Conservation (phyloP, 2,113 vertebrate genomes). For the Megaleporinus macrocephalus region DNA sequence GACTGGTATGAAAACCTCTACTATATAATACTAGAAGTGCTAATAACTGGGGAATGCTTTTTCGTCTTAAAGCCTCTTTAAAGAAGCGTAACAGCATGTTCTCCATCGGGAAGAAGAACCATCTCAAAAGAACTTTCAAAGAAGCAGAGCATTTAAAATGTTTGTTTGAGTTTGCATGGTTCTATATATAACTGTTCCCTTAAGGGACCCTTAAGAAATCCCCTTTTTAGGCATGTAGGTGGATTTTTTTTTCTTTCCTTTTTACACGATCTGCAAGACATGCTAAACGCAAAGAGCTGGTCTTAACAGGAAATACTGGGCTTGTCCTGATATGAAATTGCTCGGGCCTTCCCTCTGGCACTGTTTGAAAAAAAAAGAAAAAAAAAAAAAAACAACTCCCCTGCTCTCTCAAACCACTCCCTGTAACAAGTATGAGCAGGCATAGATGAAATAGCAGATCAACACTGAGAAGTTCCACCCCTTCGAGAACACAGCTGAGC, state of each 20-base stretch:
- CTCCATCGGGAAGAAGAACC: too few relatives aligned
- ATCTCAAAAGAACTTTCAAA: too few relatives aligned
- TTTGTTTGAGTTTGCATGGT: background rate
- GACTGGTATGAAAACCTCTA: too few relatives aligned
- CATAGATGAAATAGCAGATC: constrained; percentile 51
- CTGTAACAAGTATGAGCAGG: constrained; percentile 74
- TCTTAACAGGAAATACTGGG: constrained; percentile 63
- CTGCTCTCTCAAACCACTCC: constrained; percentile 60
- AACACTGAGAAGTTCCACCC: constrained; percentile 65
- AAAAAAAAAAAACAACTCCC: constrained; percentile 35
- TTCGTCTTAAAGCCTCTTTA: too few relatives aligned
- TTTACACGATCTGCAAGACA: background rate
- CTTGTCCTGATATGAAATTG: constrained; percentile 57
- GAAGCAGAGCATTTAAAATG: background rate
- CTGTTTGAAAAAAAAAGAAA: constrained; percentile 18
- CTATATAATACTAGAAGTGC: too few relatives aligned
- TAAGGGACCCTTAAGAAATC: background rate
- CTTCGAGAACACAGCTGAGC: constrained; percentile 35
- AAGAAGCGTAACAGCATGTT: too few relatives aligned
- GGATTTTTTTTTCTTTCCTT: background rate
- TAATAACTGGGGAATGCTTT: too few relatives aligned
- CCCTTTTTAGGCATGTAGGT: background rate
- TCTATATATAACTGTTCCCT: background rate
- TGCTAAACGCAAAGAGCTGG: constrained; percentile 10
- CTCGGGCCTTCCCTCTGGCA: constrained; percentile 35